phyloP scores from a whole-genome alignment of 2,113 vertebrate species.

The Xenotilapia caudafasciata region DNA sequence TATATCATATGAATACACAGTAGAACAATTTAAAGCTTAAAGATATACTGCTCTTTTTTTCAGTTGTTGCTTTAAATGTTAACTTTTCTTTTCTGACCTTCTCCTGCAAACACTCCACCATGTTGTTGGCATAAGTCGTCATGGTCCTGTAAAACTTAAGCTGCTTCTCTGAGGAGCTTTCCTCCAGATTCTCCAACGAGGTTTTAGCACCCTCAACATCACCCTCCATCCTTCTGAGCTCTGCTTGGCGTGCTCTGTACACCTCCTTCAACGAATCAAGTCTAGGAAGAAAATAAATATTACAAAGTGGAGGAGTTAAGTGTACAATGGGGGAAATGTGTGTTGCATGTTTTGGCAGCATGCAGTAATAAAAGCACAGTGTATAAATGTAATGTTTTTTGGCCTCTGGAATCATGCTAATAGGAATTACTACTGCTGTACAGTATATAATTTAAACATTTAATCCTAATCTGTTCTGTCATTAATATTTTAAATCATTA shows the following conservation, averaged over 20 bases:
- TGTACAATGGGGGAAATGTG: neutral
- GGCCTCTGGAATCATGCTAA: neutral
- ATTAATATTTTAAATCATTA: neutral
- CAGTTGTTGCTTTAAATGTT: neutral
- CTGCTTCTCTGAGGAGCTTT: constrained; percentile 66
- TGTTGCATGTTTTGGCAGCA: neutral
- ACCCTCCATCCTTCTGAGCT: constrained; percentile 76
- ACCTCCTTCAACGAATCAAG: constrained; percentile 80
- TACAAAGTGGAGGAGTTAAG: neutral
- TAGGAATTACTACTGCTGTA: neutral
- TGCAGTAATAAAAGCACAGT: neutral
- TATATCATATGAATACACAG: neutral
- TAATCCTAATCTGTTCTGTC: neutral
- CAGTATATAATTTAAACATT: neutral
- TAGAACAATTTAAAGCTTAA: neutral
- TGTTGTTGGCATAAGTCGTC: constrained; percentile 80
- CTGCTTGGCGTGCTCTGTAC: constrained; percentile 79
- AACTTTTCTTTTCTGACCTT: constrained; percentile 70
- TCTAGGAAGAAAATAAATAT: constrained; percentile 33
- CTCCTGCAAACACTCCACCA: constrained; percentile 87
- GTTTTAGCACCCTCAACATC: constrained; percentile 75
- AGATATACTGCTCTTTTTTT: neutral
- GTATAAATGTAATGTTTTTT: neutral
- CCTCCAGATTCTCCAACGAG: constrained; percentile 75
- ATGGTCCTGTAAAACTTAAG: constrained; percentile 84